Evolutionary conservation across 1,140 invertebrate genomes (phyloP), one percentile per base, ranked within the genome.

Genomic region (Drosophila tani): DNA sequence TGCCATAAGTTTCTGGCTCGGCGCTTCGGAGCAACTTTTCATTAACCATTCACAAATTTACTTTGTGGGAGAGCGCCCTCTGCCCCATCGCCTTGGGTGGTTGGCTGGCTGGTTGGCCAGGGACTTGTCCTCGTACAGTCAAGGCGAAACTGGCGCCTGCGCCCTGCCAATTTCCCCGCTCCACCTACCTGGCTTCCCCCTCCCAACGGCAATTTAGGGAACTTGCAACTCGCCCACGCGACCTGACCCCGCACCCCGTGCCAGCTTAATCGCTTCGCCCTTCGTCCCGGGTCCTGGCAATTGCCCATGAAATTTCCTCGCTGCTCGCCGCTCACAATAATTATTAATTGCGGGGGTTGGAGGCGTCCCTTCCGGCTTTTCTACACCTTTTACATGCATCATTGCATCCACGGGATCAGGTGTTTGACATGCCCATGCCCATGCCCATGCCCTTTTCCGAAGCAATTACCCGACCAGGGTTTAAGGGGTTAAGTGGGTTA

Each of bases 31-130:
- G 65, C 29, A 90, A 81, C 81, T 88, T 88, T 88, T 88, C 85
- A 91, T 90, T 90, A 90, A 90, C 85, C 85, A 90, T 90, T 90
- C 86, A 90, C 85, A 90, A 90, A 90, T 90, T 90, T 90, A 76
- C 86, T 85, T 90, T 90, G 86, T 45, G 86, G 53, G 38, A 56
- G 53, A 35, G 83, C 62, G 47, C 74, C 29, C n/a, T 17, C n/a
- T 14, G 12, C 32, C 32, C 32, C 9, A 11, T 35, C 32, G 50
- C 5, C 3, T 12, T 27, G 29, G 51, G 17, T 5, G 19, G 19
- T 5, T 17, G 21, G n/a, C 12, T 17, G 12, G 32, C 32, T 32
- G 8, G 7, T 9, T 17, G 24, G 41, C 65, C 63, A 78, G 77
- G 77, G 81, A 58, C 74, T 38, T 62, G 83, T 82, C 76, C 83